Base-by-base conservation (phyloP, 2,113 vertebrate species). In the Chloropsis hardwickii region DNA sequence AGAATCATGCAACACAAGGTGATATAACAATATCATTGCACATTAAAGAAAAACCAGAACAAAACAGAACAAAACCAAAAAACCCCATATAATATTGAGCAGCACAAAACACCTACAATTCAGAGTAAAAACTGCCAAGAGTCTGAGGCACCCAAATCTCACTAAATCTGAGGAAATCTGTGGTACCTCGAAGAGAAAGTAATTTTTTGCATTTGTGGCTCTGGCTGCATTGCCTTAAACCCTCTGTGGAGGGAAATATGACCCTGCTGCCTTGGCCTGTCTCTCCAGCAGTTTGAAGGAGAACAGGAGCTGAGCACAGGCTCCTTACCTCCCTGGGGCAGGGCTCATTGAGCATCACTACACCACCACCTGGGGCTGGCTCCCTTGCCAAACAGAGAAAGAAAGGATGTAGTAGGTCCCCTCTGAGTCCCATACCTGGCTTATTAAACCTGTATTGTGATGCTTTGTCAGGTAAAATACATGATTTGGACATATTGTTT, bases 1-100 rank as follows among this genome's bases (percentile, higher is more conserved):
- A 90, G 16, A 28, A 62, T 21, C 3, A 15, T 71, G 27, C 33
- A 60, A 57, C 37, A 37, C 40, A 35, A 78, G 13, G 40, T 25
- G 16, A 62, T 24, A 21, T 23, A 66, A 60, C 17, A 31, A 5
- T 35, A 81, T 23, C 31, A 31, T 13, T 25, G 50, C 4, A 16
- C 28, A 78, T 31, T 17, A 84, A 56, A 81, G 92, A 51, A 47
- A 42, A 2, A 48, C 51, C 4, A 54, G 17, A 62, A 17, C 33
- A 56, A 39, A 58, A 27, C 20, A 39, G 7, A 56, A 58, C 9
- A 24, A 27, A 48, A 22, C 24, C 24, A 24, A 64, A 44, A 51
- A 2, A 1, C 2, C 2, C 5, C 12, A 31, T 20, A 2, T 24
- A 40, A 20, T 64, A 65, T 2, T 45, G 51, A 90, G 62, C 24